Evolutionary conservation across 2,888 invertebrate genomes (phyloP), one percentile per base, ranked within the genome.

Genomic region (Pachydiplax longipennis): DNA sequence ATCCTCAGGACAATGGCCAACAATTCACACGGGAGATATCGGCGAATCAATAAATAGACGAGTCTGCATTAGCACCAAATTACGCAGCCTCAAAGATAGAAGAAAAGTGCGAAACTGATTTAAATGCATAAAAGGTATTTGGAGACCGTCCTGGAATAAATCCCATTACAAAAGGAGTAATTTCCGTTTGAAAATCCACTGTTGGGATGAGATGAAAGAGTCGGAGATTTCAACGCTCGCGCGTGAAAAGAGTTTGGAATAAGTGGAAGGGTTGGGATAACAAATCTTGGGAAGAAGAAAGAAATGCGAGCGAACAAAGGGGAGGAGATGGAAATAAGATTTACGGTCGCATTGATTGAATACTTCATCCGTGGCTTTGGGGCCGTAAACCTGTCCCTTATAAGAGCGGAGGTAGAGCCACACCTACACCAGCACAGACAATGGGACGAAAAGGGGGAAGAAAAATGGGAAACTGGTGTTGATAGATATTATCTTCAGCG

Each of bases 281-380:
- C 73, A 73, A 73, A 31, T 73, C 87, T 87, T 37, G 61, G 87
- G 61, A 61, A 65, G 87, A 87, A 37, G 87, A 25, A 61, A n/a
- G 82, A n/a, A 35, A 35, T 22, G 35, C 37, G 61, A 37, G 83
- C 22, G 53, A 22, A 22, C 31, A 22, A 53, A 35, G 83, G 35
- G 83, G 10, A 13, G 83, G 61, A n/a, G 53, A 61, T 18, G 87
- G 61, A 37, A 37, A 35, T 58, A 37, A 87, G 87, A 87, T 87
- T 87, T 87, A 87, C 65, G 87, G 40, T 37, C 87, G 61, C 87
- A 87, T 87, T 87, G 87, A 87, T 87, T 87, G 61, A 87, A 87
- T 87, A 87, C 87, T 87, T 87, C 87, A 87, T 87, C 61, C 87
- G 87, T 65, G 87, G 87, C 61, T 87, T 37, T 61, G 61, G 37